A percentile compares a stretch with the other conserved stretches of the same genome.
phyloP scores from a whole-genome alignment of 2,797 vertebrate genomes.

The Karalla daura region DNA sequence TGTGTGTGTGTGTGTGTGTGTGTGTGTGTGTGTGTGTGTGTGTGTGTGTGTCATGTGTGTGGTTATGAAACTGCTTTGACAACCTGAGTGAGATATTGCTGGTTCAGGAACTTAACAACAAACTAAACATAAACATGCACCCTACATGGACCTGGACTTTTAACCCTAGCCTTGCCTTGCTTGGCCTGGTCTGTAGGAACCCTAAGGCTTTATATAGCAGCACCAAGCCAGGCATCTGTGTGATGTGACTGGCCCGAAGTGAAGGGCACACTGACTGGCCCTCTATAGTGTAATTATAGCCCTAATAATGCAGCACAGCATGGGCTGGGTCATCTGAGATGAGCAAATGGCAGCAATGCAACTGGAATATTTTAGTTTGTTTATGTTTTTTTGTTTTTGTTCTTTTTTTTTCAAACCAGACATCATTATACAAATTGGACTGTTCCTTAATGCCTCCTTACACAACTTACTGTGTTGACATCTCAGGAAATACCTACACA shows the following conservation, averaged over 20 bases:
- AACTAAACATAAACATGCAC: slow-evolving; percentile 58
- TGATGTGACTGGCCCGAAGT: slow-evolving; percentile 35
- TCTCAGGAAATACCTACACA: no score
- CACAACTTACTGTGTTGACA: no score
- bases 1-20: slow-evolving; percentile 57
- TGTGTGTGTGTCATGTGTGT: slow-evolving; percentile 65
- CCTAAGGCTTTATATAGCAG: slow-evolving; percentile 57
- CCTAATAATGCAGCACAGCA: slow-evolving; percentile 45
- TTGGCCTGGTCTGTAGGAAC: slow-evolving; percentile 14
- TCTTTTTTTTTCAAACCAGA: no score
- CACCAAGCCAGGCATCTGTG: slow-evolving; percentile 52
- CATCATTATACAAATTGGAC: no score
- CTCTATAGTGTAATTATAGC: slow-evolving; percentile 60
- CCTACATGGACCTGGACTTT: slow-evolving; percentile 46
- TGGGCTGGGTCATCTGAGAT: slow-evolving; percentile 37
- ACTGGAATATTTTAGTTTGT: no score
- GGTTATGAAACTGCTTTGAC: slow-evolving; percentile 64
- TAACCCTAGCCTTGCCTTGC: slow-evolving; percentile 46
- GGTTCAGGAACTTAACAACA: slow-evolving; percentile 54
- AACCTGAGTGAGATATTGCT: slow-evolving; percentile 39
- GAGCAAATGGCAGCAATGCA: slow-evolving; percentile 23
- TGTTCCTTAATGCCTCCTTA: no score
- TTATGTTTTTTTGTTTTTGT: no score
- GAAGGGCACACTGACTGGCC: slow-evolving; percentile 53
- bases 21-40: slow-evolving; percentile 56